phyloP scores from a whole-genome alignment of 2,113 vertebrate genomes.

The Serinus canaria region DNA sequence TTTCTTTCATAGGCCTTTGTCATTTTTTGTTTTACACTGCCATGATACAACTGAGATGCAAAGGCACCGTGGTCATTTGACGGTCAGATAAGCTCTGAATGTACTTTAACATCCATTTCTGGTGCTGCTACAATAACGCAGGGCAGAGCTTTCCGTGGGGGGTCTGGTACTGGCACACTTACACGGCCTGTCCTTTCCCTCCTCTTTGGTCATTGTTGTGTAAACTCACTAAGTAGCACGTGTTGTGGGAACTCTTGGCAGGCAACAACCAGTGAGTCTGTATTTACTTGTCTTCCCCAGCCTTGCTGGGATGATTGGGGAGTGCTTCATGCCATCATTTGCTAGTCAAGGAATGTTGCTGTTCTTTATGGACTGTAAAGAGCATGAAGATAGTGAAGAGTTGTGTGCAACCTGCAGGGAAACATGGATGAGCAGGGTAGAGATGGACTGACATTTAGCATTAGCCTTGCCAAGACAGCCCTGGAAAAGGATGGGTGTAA shows the following conservation, averaged over 20 bases:
- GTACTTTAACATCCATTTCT: background rate
- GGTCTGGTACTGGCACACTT: background rate
- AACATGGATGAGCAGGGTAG: background rate
- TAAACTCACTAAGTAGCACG: background rate
- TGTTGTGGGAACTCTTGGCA: background rate
- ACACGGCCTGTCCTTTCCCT: background rate
- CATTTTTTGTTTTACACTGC: background rate
- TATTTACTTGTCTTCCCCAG: background rate
- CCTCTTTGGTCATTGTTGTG: background rate
- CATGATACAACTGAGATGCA: background rate
- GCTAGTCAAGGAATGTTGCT: background rate
- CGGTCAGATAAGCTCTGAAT: background rate
- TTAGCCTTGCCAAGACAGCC: background rate
- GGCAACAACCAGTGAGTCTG: background rate
- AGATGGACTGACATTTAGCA: background rate
- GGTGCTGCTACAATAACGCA: background rate
- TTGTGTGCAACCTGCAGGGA: background rate
- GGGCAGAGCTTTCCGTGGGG: background rate
- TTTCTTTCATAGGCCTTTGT: slow-evolving; percentile 14
- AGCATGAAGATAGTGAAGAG: background rate
- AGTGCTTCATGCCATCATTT: background rate
- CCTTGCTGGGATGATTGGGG: background rate
- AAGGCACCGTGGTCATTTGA: background rate
- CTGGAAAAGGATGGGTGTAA: background rate
- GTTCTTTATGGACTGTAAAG: background rate